Conservation (phyloP, 2,797 vertebrate species). For the Thaleichthys pacificus region DNA sequence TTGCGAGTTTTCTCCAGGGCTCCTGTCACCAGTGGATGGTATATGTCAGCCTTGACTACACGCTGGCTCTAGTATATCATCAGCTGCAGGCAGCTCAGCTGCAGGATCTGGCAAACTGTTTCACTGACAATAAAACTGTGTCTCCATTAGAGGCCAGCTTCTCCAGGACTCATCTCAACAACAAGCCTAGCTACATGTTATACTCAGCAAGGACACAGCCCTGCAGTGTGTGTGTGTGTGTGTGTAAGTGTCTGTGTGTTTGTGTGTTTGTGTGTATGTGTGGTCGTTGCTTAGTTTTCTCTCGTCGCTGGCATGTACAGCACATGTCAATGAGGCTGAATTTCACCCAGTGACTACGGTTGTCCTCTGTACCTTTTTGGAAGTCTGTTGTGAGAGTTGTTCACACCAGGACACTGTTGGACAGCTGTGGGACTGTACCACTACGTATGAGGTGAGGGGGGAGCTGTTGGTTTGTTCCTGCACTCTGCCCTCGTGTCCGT, state of each 20-base stretch:
- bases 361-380: neutral
- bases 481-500: neutral
- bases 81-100: constrained; percentile 71
- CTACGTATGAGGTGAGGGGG: neutral
- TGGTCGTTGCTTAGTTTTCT: neutral
- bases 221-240: neutral
- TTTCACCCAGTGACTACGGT: neutral
- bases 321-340: neutral
- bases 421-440: neutral
- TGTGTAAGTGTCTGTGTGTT: neutral
- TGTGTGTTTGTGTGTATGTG: neutral
- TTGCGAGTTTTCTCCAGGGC: constrained; percentile 17
- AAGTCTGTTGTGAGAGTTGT: neutral
- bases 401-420: neutral
- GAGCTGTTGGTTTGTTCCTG: neutral
- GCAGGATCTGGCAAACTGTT: constrained; percentile 63
- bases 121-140: constrained; percentile 53
- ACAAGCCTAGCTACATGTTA: constrained; percentile 12
- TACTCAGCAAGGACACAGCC: constrained; percentile 10
- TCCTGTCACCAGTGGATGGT: constrained; percentile 70
- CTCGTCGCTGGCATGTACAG: too few relatives aligned
- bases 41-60: constrained; percentile 75
- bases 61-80: constrained; percentile 74
- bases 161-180: constrained; percentile 25
- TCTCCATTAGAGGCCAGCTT: constrained; percentile 47